Evolutionary conservation across 2,797 vertebrate species (phyloP).

Genomic region (Ctenopoma multispine): DNA sequence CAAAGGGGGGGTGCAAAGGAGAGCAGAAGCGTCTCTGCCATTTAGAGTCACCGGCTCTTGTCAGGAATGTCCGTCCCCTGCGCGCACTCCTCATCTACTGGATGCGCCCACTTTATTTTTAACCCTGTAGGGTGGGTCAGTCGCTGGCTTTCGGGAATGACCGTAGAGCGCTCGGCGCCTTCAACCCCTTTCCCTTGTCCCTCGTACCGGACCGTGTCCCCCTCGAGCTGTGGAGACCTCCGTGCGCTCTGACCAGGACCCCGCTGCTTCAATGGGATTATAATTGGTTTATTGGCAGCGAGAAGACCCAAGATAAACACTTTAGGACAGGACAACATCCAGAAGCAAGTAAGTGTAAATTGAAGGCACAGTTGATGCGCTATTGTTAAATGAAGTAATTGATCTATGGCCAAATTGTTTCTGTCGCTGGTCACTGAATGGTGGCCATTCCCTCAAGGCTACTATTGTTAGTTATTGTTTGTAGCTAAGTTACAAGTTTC

Average conservation of each 20-base stretch:
- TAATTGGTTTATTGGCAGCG: conserved; percentile 69
- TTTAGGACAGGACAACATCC: conserved; percentile 45
- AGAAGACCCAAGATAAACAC: conserved; percentile 56
- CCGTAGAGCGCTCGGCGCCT: conserved; percentile 67
- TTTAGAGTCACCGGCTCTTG: conserved; percentile 83
- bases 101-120: conserved; percentile 85
- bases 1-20: conserved; percentile 8
- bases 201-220: conserved; percentile 55
- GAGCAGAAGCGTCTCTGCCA: conserved; percentile 79
- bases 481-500: conserved; percentile 32
- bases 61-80: conserved; percentile 83
- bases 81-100: conserved; percentile 75
- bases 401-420: conserved; percentile 35
- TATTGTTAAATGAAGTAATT: conserved; percentile 28
- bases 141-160: conserved; percentile 79
- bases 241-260: conserved; percentile 64
- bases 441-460: not conserved
- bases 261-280: conserved; percentile 75
- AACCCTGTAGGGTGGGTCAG: conserved; percentile 84
- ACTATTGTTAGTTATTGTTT: conserved; percentile 21
- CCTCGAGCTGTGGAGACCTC: conserved; percentile 53
- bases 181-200: conserved; percentile 66
- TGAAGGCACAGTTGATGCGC: conserved; percentile 12
- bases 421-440: not conserved
- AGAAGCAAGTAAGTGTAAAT: conserved; percentile 63